Conservation (phyloP, 1,140 invertebrate genomes). For the Diuraphis noxia region DNA sequence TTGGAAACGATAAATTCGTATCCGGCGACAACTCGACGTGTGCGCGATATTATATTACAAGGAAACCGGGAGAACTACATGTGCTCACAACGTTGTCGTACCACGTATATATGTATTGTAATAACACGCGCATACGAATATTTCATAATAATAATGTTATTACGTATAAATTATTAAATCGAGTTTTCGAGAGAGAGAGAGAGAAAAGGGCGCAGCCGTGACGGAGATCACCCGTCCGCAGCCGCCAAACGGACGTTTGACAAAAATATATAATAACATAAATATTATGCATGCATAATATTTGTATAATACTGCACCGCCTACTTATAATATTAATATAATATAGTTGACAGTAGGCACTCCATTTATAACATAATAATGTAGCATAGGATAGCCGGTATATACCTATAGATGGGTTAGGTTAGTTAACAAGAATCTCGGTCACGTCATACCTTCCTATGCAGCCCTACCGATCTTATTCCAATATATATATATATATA, state of each 20-base stretch:
- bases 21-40: background rate
- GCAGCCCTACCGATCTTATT: no score
- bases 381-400: background rate
- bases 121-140: background rate
- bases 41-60: background rate
- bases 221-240: background rate
- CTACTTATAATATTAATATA: background rate
- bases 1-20: slow-evolving; percentile 16
- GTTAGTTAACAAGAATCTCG: background rate
- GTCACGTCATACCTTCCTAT: no score
- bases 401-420: background rate
- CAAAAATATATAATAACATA: background rate
- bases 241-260: background rate
- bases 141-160: background rate
- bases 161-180: background rate
- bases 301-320: background rate
- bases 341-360: no score
- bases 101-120: background rate
- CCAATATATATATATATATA: no score
- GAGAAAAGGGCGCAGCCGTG: background rate
- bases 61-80: background rate
- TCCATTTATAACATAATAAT: no score
- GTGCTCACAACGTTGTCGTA: background rate
- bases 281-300: background rate
- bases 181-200: background rate